These are phyloP conservation scores for Pararge aegeria DNA, from an alignment of 1,140 invertebrate genomes.

Conservation along the genomic window DNA sequence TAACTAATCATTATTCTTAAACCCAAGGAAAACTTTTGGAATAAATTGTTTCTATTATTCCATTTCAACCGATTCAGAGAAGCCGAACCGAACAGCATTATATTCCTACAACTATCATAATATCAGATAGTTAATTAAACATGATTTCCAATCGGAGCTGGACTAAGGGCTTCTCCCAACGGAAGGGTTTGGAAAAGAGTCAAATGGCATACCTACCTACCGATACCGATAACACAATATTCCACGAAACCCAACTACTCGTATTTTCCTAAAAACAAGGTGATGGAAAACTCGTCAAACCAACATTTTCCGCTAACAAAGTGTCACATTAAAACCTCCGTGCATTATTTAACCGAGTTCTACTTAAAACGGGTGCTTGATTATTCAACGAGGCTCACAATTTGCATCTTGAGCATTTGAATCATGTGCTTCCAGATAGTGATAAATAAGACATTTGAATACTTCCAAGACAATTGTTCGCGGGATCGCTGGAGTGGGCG, in stretches of 20 bases:
- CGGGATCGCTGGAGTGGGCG: slow-evolving; percentile 15
- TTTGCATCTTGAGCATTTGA: slow-evolving; percentile 28
- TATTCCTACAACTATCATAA: too few species aligned
- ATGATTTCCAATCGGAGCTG: too few species aligned
- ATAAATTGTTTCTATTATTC: not conserved
- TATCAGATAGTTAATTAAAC: too few species aligned
- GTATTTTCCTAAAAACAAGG: not conserved
- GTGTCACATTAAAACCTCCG: slow-evolving; percentile 21
- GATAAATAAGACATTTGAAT: slow-evolving; percentile 14
- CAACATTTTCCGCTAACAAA: slow-evolving; percentile 25
- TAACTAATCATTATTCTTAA: not conserved
- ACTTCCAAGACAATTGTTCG: slow-evolving; percentile 11
- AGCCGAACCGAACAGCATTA: too few species aligned
- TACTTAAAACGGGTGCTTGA: slow-evolving; percentile 15
- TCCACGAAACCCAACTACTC: not conserved
- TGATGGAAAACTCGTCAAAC: slow-evolving; percentile 13
- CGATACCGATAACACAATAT: too few species aligned
- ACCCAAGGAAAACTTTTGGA: not conserved
- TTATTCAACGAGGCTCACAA: slow-evolving; percentile 28
- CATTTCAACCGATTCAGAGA: too few species aligned
- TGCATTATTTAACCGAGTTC: slow-evolving; percentile 30
- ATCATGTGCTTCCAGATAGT: slow-evolving; percentile 23
- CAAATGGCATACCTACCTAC: too few species aligned
- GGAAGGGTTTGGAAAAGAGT: too few species aligned
- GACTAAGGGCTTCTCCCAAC: too few species aligned